Base-by-base conservation (phyloP, 2,888 invertebrate genomes). In the Trichopoda pennipes region DNA sequence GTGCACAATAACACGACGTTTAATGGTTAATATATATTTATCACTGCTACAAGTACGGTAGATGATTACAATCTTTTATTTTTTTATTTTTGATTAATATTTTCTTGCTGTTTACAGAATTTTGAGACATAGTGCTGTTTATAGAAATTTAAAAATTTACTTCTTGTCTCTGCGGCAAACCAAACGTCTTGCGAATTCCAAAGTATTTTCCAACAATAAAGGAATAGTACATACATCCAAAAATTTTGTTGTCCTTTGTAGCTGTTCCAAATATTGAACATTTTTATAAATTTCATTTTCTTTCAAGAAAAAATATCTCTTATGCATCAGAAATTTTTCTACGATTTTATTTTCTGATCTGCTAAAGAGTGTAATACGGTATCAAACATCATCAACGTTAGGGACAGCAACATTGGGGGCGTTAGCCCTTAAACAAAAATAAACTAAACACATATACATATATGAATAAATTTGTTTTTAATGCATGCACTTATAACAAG, bases 371-470 rank as follows among this genome's bases (percentile, higher is more conserved):
- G 23, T 44, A 64, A 38, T 53, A 51, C 17, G 35, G 12, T 61
- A 53, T 63, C 42, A 60, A 64, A 60, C 56, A 58, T 72, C 28
- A 28, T 72, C 17, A 19, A 55, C n/a, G 14, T 60, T 47, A 47
- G 61, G 61, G 76, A 60, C 76, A 63, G 47, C 60, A 75, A 42
- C 56, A 75, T 58, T 75, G 70, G 82, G 82, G 82, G 82, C 82
- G 82, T 82, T 82, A 82, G 79, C 82, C 82, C 66, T 17, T 74
- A 81, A 81, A 47, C 55, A 70, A 60, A 32, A 53, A 73, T 73
- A 56, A 58, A 47, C 66, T 47, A 16, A n/a, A 4, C 35, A 38
- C 47, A 74, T 55, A 66, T 55, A 35, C 9, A 10, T 35, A 9
- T 35, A 35, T 35, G 28, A 28, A 6, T 28, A 7, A 28, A 28